A percentile compares a stretch with the other conserved stretches of the same genome.
Conservation (phyloP, 2,888 invertebrate genomes). For the Xylota sylvarum region DNA sequence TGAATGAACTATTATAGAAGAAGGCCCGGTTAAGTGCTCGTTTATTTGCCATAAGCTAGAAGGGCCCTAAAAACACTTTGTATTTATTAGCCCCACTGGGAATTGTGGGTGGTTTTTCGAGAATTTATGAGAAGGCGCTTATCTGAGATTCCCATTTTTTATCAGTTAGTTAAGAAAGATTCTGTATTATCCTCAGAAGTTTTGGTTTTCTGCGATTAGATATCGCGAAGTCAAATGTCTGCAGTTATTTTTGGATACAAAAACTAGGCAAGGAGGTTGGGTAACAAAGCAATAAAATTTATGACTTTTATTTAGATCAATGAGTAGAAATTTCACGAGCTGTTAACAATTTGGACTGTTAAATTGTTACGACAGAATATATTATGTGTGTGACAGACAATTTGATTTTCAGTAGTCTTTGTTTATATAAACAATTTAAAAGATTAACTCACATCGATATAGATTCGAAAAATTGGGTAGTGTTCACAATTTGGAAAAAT, state of each 20-base stretch:
- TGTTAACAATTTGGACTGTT: no score
- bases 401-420: no score
- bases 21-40: not conserved
- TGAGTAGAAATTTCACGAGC: not conserved
- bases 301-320: not conserved
- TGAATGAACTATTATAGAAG: conserved; percentile 10
- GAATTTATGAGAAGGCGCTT: not conserved
- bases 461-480: no score
- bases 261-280: not conserved
- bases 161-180: not conserved
- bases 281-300: not conserved
- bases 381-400: no score
- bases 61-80: not conserved
- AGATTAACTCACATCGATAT: no score
- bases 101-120: not conserved
- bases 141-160: not conserved
- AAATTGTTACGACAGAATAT: no score
- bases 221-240: not conserved
- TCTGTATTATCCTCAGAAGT: not conserved
- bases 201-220: not conserved
- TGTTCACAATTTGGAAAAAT: no score
- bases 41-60: not conserved
- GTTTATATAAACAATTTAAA: no score
- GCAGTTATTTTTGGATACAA: not conserved
- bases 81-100: not conserved